Percentiles rank a stretch among this genome's conserved stretches.
Evolutionary conservation across 1,140 invertebrate species (phyloP).

Genomic region (Trigoniulus corallinus): DNA sequence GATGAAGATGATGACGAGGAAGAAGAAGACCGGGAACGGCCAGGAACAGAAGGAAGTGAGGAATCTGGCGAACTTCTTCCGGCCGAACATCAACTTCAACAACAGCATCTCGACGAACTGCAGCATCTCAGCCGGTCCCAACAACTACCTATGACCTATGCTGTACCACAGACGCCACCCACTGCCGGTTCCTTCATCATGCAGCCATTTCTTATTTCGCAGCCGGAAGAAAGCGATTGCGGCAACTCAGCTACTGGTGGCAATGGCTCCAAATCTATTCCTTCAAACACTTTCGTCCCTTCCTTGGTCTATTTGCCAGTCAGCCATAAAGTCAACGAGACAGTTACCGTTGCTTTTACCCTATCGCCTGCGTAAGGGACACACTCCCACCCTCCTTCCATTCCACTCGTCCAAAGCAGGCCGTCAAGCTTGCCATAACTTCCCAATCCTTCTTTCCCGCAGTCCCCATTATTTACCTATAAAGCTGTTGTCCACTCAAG

Average conservation of each 20-base stretch:
- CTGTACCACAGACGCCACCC: constrained; percentile 21
- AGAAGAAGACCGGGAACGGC: not conserved
- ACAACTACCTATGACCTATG: constrained; percentile 21
- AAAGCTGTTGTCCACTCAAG: no score
- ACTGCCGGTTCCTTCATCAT: constrained; percentile 39
- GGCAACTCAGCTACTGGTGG: constrained; percentile 4
- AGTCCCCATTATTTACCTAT: no score
- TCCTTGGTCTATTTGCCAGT: constrained; percentile 84
- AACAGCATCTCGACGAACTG: constrained; percentile 19
- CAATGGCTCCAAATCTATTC: constrained; percentile 16
- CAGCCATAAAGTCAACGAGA: constrained; percentile 55
- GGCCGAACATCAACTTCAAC: constrained; percentile 12
- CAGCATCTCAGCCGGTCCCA: constrained; percentile 12
- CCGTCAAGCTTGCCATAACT: no score
- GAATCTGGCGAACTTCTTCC: not conserved
- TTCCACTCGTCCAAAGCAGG: no score
- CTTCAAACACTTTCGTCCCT: constrained; percentile 49
- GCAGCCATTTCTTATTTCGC: constrained; percentile 70
- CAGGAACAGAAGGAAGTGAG: not conserved
- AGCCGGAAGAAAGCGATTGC: constrained; percentile 20
- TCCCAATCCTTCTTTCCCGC: no score
- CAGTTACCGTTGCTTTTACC: constrained; percentile 72
- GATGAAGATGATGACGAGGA: constrained; percentile 2
- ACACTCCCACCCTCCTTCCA: no score
- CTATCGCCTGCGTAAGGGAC: constrained; percentile 71